Percentiles rank a stretch among this genome's conserved stretches.
Evolutionary conservation across 2,888 invertebrate species (phyloP).

Genomic region (Lamproptera curius): DNA sequence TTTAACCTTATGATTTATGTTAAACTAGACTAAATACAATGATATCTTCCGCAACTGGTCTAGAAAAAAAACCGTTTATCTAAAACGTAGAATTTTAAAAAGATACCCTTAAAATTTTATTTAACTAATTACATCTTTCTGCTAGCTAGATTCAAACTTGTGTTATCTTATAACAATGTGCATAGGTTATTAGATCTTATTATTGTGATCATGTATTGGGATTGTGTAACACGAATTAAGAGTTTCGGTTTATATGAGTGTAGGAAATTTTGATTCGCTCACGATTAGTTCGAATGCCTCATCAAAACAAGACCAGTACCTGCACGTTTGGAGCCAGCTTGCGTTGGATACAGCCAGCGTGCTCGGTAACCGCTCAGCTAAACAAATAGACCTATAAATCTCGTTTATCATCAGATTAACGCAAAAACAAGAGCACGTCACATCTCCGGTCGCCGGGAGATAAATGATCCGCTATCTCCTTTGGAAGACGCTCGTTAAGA

Average conservation of each 20-base stretch:
- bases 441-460: background rate
- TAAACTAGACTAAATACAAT: no score
- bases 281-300: background rate
- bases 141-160: no score
- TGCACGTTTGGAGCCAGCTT: no score
- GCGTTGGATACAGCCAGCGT: background rate
- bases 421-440: background rate
- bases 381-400: slow-evolving; percentile 10
- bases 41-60: no score
- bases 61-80: no score
- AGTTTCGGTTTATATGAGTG: background rate
- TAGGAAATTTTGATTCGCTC: background rate
- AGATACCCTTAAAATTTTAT: no score
- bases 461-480: slow-evolving; percentile 7
- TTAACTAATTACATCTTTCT: no score
- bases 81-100: no score
- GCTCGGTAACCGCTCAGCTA: background rate
- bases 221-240: background rate
- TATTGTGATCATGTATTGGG: background rate
- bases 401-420: slow-evolving; percentile 2
- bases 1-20: no score
- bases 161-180: background rate
- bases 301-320: no score
- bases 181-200: background rate
- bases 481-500: slow-evolving; percentile 1